phyloP scores from a whole-genome alignment of 92 coral and sea anemone genomes.

The Nematostella vectensis region DNA sequence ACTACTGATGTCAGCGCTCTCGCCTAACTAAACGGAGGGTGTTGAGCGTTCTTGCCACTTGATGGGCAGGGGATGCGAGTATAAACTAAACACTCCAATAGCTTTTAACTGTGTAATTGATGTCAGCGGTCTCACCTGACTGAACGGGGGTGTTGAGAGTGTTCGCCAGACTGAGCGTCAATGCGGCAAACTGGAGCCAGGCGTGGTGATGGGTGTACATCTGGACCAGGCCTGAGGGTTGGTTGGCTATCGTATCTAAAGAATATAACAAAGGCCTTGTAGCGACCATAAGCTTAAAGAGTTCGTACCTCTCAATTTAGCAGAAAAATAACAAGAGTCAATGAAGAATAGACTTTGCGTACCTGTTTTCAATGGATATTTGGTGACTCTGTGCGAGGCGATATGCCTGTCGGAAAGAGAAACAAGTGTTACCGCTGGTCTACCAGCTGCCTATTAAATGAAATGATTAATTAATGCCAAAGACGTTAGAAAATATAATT shows the following conservation, averaged over 20 bases:
- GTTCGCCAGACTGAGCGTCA: conserved; percentile 72
- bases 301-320: not conserved
- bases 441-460: too few species aligned
- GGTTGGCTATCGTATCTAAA: conserved; percentile 50
- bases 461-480: too few species aligned
- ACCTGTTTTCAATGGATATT: conserved; percentile 83
- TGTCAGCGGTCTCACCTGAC: conserved; percentile 51
- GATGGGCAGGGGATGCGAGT: too few species aligned
- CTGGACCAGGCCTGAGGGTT: conserved; percentile 61
- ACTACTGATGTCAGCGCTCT: too few species aligned
- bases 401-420: conserved; percentile 60
- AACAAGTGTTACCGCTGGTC: too few species aligned
- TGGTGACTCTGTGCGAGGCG: conserved; percentile 62
- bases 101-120: too few species aligned
- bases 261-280: not conserved
- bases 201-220: conserved; percentile 90
- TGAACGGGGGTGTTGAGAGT: conserved; percentile 75
- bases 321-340: not conserved
- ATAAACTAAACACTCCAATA: too few species aligned
- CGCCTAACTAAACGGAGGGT: too few species aligned
- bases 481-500: too few species aligned
- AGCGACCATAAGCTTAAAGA: too few species aligned
- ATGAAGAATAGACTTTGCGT: not conserved
- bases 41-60: too few species aligned
- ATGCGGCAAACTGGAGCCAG: conserved; percentile 90